These are phyloP conservation scores for Heliconius melpomene DNA, from an alignment of 1,140 invertebrate genomes.

Conservation along the genomic window DNA sequence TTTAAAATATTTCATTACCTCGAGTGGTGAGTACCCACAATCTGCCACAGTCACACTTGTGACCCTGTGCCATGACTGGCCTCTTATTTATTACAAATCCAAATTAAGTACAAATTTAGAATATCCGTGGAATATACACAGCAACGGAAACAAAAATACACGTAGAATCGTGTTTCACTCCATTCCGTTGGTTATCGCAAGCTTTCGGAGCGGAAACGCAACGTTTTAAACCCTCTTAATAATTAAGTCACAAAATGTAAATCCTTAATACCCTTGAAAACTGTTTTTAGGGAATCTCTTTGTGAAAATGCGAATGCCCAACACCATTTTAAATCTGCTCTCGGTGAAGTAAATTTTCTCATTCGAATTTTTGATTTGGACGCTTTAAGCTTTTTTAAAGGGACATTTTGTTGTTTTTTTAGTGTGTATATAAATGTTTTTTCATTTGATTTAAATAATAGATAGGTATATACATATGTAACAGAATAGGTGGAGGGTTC, in stretches of 20 bases:
- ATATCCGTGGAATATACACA: too few relatives aligned
- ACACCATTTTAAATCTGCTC: constrained; percentile 29
- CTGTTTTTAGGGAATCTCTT: constrained; percentile 45
- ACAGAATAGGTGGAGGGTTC: too few relatives aligned
- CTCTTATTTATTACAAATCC: not conserved
- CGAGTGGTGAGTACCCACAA: not conserved
- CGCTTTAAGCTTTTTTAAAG: constrained; percentile 4
- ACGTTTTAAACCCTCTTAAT: constrained; percentile 58
- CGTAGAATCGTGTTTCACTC: constrained; percentile 17
- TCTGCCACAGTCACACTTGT: not conserved
- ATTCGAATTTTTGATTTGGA: constrained; percentile 30
- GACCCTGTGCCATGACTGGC: not conserved
- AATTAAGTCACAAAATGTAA: constrained; percentile 64
- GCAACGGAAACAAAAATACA: not conserved
- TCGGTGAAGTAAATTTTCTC: constrained; percentile 26
- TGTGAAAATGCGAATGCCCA: constrained; percentile 45
- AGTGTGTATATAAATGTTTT: not conserved
- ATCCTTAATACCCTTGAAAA: constrained; percentile 53
- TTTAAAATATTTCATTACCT: not conserved
- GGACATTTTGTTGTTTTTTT: not conserved
- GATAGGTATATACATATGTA: too few relatives aligned
- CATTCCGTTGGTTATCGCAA: constrained; percentile 39
- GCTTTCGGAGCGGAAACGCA: constrained; percentile 47
- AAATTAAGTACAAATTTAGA: too few relatives aligned
- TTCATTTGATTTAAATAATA: too few relatives aligned